phyloP scores from a whole-genome alignment of 2,888 invertebrate species.

The Orchesellides sinensis region DNA sequence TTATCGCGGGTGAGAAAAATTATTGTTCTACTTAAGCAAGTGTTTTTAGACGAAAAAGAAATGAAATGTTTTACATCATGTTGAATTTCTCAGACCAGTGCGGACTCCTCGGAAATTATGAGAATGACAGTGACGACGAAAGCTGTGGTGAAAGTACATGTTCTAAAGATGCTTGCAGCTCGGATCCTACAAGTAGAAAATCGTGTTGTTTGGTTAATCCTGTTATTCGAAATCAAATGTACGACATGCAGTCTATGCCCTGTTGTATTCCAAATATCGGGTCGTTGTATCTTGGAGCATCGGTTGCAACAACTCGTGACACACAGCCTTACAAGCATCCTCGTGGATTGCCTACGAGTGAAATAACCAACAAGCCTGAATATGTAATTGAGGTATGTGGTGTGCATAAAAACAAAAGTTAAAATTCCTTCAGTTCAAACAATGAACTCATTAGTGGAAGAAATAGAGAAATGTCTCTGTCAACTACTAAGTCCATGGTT shows the following conservation, averaged over 20 bases:
- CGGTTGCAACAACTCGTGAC: conserved; percentile 1
- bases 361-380: conserved; percentile 16
- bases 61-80: no score
- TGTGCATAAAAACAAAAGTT: no score
- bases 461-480: no score
- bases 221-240: conserved; percentile 21
- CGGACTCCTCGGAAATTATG: no score
- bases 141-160: neutral
- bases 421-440: no score
- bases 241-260: neutral
- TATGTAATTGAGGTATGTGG: conserved; percentile 13
- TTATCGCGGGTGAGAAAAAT: no score
- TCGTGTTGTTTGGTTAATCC: conserved; percentile 36
- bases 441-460: no score
- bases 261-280: conserved; percentile 25
- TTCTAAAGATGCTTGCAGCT: neutral
- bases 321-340: conserved; percentile 32
- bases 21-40: no score
- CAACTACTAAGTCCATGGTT: no score
- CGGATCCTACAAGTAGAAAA: neutral
- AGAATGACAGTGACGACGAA: neutral
- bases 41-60: no score
- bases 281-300: conserved; percentile 23
- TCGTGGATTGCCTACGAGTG: conserved; percentile 12
- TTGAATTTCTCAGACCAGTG: no score